A percentile compares a stretch with the other conserved stretches of the same genome.
phyloP scores from a whole-genome alignment of 2,113 vertebrate genomes.

The Propithecus coquereli region DNA sequence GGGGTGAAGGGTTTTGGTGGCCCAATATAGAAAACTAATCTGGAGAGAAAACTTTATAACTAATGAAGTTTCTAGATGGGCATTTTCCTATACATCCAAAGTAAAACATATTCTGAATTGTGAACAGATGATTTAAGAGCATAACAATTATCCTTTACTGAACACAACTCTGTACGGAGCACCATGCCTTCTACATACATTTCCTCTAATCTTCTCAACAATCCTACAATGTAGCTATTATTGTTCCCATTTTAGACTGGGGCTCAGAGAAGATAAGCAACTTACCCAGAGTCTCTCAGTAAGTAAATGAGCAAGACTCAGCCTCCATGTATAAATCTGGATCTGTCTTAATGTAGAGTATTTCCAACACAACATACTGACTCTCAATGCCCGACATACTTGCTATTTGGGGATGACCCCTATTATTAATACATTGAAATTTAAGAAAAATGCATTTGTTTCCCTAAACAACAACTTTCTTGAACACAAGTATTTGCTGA shows the following conservation, averaged over 20 bases:
- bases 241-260: not conserved
- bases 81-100: conserved; percentile 14
- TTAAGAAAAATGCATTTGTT: not conserved
- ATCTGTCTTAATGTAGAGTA: not conserved
- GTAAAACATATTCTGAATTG: not conserved
- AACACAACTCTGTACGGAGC: not conserved
- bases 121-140: conserved; percentile 9
- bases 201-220: not conserved
- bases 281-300: not conserved
- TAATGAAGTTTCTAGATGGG: not conserved
- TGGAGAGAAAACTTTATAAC: not conserved
- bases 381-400: not conserved
- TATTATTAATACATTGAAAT: not conserved
- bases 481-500: not conserved
- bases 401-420: not conserved
- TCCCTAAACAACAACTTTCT: not conserved
- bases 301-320: not conserved
- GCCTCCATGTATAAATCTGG: not conserved
- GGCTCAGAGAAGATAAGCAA: not conserved
- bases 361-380: not conserved
- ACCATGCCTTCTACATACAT: not conserved
- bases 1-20: not conserved
- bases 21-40: not conserved
- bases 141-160: not conserved
- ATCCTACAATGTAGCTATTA: not conserved